phyloP scores from a whole-genome alignment of 2,113 vertebrate genomes.

The Polypterus bichir region DNA sequence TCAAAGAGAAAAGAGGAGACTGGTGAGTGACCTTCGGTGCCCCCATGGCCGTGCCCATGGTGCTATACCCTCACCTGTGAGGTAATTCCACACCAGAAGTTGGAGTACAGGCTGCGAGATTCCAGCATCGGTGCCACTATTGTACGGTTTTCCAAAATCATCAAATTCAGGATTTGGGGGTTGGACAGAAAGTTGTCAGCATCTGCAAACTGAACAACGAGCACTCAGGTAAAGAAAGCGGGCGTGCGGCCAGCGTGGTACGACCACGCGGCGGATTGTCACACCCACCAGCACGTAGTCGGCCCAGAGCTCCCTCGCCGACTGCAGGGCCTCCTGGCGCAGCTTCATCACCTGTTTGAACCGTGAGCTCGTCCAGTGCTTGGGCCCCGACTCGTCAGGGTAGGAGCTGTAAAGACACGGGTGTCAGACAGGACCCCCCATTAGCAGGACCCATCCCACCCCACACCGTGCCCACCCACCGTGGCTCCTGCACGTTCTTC shows the following conservation, averaged over 20 bases:
- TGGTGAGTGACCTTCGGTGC: too few species aligned
- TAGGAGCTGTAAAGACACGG: slow-evolving; percentile 55
- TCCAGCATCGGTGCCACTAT: slow-evolving; percentile 88
- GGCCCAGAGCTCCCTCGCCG: slow-evolving; percentile 82
- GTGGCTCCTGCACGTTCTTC: slow-evolving; percentile 80
- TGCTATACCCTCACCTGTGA: slow-evolving; percentile 64
- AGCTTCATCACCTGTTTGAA: slow-evolving; percentile 90
- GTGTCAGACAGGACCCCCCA: neutral
- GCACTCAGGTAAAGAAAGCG: too few species aligned
- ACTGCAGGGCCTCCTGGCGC: slow-evolving; percentile 76
- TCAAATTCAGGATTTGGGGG: slow-evolving; percentile 62
- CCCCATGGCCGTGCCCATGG: too few species aligned
- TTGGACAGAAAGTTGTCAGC: slow-evolving; percentile 90
- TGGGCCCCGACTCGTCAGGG: slow-evolving; percentile 85
- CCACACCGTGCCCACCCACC: slow-evolving; percentile 43
- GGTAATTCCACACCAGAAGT: slow-evolving; percentile 96
- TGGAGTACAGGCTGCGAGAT: slow-evolving; percentile 86
- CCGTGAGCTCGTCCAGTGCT: slow-evolving; percentile 83
- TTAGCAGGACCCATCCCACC: too few species aligned
- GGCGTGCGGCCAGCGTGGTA: too few species aligned
- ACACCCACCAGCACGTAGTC: slow-evolving; percentile 81
- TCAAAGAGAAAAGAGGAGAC: neutral
- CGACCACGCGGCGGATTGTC: neutral
- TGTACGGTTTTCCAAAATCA: slow-evolving; percentile 87
- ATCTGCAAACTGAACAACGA: slow-evolving; percentile 64